A percentile compares a stretch with the other conserved stretches of the same genome.
Evolutionary conservation across 2,797 vertebrate genomes (phyloP).

Genomic region (Halcyon smyrnensis): DNA sequence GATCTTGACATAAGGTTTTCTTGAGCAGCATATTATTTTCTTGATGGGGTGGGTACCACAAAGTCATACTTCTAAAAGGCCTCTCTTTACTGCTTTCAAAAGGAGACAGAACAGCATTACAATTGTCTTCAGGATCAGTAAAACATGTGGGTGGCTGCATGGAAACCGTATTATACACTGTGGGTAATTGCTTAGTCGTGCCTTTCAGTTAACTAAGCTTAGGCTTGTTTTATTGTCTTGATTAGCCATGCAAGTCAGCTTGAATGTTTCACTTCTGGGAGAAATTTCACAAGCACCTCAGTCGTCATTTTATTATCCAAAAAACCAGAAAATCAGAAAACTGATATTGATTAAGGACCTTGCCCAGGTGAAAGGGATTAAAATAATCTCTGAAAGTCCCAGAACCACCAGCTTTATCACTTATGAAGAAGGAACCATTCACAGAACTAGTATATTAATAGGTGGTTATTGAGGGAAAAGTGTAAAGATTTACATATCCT

Average conservation of each 20-base stretch:
- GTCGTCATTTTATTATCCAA: background rate
- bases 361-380: background rate
- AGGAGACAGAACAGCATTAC: background rate
- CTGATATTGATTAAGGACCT: background rate
- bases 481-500: background rate
- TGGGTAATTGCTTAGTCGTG: slow-evolving; percentile 40
- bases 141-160: background rate
- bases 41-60: background rate
- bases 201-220: slow-evolving; percentile 42
- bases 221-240: slow-evolving; percentile 41
- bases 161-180: slow-evolving; percentile 3
- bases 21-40: background rate
- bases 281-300: slow-evolving; percentile 13
- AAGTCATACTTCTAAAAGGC: background rate
- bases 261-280: slow-evolving; percentile 38
- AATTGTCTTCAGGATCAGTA: background rate
- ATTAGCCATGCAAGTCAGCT: slow-evolving; percentile 10
- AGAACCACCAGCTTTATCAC: background rate
- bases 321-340: too few species aligned
- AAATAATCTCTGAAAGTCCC: background rate
- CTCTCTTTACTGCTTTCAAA: background rate
- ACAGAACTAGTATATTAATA: background rate
- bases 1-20: background rate
- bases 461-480: background rate
- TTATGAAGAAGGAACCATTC: background rate